Evolutionary conservation across 2,113 vertebrate genomes (phyloP).

Genomic region (Dasyurus viverrinus): DNA sequence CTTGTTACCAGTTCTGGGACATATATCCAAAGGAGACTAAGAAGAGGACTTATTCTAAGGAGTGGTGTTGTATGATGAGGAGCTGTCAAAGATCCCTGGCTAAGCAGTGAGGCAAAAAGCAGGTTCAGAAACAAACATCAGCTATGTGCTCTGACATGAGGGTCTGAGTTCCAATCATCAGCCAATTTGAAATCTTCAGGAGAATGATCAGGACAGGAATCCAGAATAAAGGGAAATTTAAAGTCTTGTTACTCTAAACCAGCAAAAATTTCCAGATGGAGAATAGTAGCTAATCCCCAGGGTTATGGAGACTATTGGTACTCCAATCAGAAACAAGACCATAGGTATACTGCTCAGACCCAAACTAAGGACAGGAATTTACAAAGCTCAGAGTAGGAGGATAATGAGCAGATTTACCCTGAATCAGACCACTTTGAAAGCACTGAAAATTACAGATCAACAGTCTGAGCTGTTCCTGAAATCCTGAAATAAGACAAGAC

Average conservation of each 20-base stretch:
- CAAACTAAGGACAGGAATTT: not conserved
- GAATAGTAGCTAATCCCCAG: not conserved
- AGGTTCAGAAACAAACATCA: not conserved
- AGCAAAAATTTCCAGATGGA: not conserved
- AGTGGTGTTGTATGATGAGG: not conserved
- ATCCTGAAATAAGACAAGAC: not conserved
- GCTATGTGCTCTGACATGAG: too few species aligned
- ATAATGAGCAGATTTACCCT: not conserved
- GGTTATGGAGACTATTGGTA: not conserved
- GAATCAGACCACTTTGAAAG: not conserved
- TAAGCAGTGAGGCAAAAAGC: not conserved
- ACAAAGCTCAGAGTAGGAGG: not conserved
- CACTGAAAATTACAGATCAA: not conserved
- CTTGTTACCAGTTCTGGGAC: not conserved
- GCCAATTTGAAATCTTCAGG: not conserved
- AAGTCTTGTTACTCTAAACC: not conserved
- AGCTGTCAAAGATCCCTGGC: not conserved
- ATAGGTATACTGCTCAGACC: not conserved
- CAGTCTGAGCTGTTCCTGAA: not conserved
- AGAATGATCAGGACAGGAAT: not conserved
- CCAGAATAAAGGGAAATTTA: not conserved
- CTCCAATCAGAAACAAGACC: not conserved
- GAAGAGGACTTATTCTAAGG: not conserved
- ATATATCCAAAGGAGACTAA: not conserved
- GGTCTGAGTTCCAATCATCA: not conserved